Evolutionary conservation across 2,113 vertebrate species (phyloP), one percentile per base, ranked within the genome.

Genomic region (Tachuris rubrigastra): DNA sequence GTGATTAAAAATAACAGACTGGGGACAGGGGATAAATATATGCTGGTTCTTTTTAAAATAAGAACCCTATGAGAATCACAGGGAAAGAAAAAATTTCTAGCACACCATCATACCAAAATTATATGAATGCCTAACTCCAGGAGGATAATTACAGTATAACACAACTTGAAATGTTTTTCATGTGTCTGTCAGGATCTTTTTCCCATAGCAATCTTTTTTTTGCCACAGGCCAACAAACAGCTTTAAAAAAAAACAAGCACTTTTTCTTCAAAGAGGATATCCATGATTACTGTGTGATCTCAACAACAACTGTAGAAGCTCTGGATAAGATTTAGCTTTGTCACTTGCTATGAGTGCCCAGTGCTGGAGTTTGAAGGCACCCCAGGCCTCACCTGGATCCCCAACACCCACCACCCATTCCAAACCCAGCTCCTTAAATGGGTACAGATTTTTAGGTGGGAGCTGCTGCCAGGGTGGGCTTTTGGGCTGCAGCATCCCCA

Each of bases 81-180:
- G 52, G 44, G 75, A 91, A 90, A 79, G 63, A 60, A 94, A 86
- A 52, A 82, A 23, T 12, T 56, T 78, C 66, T 87, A 91, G 53
- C 85, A 73, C 5, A 3, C 53, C 76, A 55, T 83, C 82, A 96
- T 86, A 80, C 63, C 68, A 90, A 88, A 96, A 90, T 93, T 88
- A 94, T 71, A 91, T 56, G 55, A 90, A 93, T 86, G 76, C 52
- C 55, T 92, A 71, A 93, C 55, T 95, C 72, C 52, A 77, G 87
- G 20, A 90, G 59, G 59, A 90, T 96, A 96, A 97, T 96, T 95
- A 94, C 87, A 94, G 87, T 80, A 93, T 59, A 95, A 86, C 67
- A 88, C 75, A 80, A 93, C 68, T 83, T 91, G 74, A 94, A 94
- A 93, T 86, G 30, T 84, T 95, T 96, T 68, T 97, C 83, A 86